Conservation (phyloP, 1,140 invertebrate species). For the Leguminivora glycinivorella region DNA sequence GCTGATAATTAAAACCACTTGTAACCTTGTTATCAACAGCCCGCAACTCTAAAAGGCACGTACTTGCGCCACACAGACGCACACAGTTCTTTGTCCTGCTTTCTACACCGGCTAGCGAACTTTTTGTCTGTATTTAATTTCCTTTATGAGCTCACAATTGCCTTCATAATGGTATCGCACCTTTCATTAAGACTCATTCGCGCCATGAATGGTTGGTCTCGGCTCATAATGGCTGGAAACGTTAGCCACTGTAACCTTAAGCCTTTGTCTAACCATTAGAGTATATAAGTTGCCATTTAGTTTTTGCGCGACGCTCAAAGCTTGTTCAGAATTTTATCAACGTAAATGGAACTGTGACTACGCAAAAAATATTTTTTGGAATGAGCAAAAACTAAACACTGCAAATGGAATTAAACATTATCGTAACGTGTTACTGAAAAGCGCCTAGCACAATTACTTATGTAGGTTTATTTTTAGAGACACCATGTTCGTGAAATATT, state of each 20-base stretch:
- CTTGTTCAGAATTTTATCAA: background rate
- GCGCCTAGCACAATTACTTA: too few relatives aligned
- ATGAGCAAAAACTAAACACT: background rate
- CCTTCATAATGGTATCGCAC: slow-evolving; percentile 71
- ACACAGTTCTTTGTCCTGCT: slow-evolving; percentile 38
- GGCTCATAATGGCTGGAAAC: slow-evolving; percentile 63
- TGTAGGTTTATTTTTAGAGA: too few relatives aligned
- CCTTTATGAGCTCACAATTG: slow-evolving; percentile 71
- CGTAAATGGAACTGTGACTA: background rate
- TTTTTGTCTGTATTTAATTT: slow-evolving; percentile 72
- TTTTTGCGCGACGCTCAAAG: background rate
- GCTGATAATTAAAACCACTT: background rate
- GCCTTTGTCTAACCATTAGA: slow-evolving; percentile 64
- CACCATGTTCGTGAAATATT: too few relatives aligned
- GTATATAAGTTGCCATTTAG: slow-evolving; percentile 39
- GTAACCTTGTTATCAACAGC: background rate
- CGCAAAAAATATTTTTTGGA: background rate
- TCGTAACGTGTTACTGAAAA: too few relatives aligned
- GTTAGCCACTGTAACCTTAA: slow-evolving; percentile 63
- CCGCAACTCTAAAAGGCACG: background rate
- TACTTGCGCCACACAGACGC: background rate
- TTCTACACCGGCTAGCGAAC: slow-evolving; percentile 40
- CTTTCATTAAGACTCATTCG: slow-evolving; percentile 74
- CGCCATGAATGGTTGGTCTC: slow-evolving; percentile 64
- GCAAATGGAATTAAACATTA: too few relatives aligned